Base-by-base conservation (phyloP, 2,113 vertebrate species). In the Pongo abelii region DNA sequence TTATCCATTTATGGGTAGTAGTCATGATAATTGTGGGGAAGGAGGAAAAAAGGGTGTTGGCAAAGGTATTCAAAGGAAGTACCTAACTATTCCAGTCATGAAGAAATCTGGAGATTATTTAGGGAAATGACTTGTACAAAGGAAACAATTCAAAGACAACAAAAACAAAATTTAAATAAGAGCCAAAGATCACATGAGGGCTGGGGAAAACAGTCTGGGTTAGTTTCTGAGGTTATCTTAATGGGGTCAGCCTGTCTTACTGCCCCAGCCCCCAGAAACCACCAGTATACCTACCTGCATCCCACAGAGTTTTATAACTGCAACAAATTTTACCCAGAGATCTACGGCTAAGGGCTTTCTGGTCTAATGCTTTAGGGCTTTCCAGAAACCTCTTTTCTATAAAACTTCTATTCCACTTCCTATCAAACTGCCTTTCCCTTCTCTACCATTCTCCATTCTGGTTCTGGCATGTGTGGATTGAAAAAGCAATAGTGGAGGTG, bases 141-240 rank as follows among this genome's bases (percentile, higher is more conserved):
- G 78, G 46, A 79, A 93, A 90, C 9, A 88, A 96, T 87, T 85
- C 35, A 81, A 94, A 96, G 50, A 85, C 13, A 89, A 84, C 46
- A 94, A 84, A 94, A 95, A 48, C 46, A 96, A 92, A 96, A 94
- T 87, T 61, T 74, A 79, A 87, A 52, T 32, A 89, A 85, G 85
- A 95, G 78, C 38, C 3, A 61, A 93, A 83, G n/a, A 69, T 83
- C 40, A 32, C 18, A 67, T 43, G 59, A 72, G 27, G n/a, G 18
- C 46, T 86, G 10, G 55, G 57, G 61, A n/a, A 75, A 69, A 95
- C 32, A 77, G 30, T 89, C 85, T 59, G 22, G 38, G 25, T 77
- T 96, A 20, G 18, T 79, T 88, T 89, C 59, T 84, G 64, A 52
- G 32, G 35, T 80, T 48, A 75, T 77, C 84, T 96, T 80, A 50